Evolutionary conservation across 1,140 invertebrate genomes (phyloP), one percentile per base, ranked within the genome.

Genomic region (Penaeus chinensis): DNA sequence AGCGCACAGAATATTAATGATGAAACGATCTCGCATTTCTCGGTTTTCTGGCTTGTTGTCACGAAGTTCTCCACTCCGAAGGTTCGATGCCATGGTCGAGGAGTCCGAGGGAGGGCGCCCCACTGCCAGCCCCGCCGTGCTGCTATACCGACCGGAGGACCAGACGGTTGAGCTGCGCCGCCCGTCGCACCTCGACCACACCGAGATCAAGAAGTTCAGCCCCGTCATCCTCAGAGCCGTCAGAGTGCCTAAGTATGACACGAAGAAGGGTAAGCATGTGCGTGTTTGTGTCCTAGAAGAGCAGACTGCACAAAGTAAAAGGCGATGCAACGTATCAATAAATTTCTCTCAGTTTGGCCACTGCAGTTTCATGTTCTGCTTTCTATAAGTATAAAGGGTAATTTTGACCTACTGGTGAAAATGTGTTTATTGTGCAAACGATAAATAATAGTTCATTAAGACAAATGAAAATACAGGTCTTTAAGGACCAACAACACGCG

Each of bases 71-170:
- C 11, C 1, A 54, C 5, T 10, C 54, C 16, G 54, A 32, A 86
- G 86, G 71, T 87, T 87, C 77, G 86, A 87, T n/a, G 81, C 47
- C 8, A 76, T 87, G 81, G 86, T 87, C 22, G 85, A 87, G 42
- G 86, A 82, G 32, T 61, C 54, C 13, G 86, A 83, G 20, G 69
- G 74, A 11, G 71, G 84, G 37, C 76, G 62, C 37, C 78, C 62
- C 32, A 24, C 24, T 3, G 86, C 81, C 13, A 82, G 24, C 27
- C 79, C 79, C 13, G 86, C 86, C 1, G 86, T 87, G 60, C 60
- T 87, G n/a, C 71, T 87, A 4, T 87, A 87, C 37, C 80, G 86
- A 1, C 86, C 86, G 4, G 80, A 65, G 19, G 80, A 77, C 18
- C 86, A 77, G 20, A 87, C 80, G 18, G 42, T 87, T 8, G 86